phyloP scores from a whole-genome alignment of 92 coral and sea anemone genomes.

The Heliopora coerulea region DNA sequence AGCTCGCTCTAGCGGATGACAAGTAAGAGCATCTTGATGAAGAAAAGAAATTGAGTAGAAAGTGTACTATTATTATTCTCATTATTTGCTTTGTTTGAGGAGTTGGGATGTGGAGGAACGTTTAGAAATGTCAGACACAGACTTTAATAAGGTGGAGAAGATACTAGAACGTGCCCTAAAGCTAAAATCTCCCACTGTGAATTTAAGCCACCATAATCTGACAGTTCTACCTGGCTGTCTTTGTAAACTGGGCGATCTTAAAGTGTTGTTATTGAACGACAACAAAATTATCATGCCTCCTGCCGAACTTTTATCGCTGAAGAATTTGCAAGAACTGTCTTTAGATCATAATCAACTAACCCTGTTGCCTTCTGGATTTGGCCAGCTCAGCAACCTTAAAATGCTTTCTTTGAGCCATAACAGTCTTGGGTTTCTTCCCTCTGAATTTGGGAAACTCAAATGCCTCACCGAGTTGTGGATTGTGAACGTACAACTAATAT shows the following conservation, averaged over 20 bases:
- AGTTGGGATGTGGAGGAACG: not conserved
- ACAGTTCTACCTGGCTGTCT: slow-evolving; percentile 83
- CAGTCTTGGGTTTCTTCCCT: slow-evolving; percentile 81
- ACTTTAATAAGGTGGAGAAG: slow-evolving; percentile 76
- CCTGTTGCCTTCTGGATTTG: slow-evolving; percentile 88
- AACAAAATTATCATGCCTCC: slow-evolving; percentile 98
- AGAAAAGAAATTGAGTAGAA: no score
- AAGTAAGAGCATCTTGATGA: no score
- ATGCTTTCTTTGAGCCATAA: slow-evolving; percentile 83
- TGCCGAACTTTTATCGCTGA: slow-evolving; percentile 70
- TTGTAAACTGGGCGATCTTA: slow-evolving; percentile 64
- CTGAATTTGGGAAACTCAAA: slow-evolving; percentile 77
- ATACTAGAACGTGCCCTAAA: slow-evolving; percentile 63
- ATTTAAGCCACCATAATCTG: slow-evolving; percentile 84
- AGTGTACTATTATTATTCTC: no score
- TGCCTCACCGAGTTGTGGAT: slow-evolving; percentile 82
- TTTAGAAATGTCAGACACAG: slow-evolving; percentile 71
- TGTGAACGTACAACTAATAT: slow-evolving; percentile 83
- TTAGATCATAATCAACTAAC: slow-evolving; percentile 96
- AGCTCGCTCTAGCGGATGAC: not conserved
- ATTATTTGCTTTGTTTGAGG: not conserved
- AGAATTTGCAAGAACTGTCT: slow-evolving; percentile 67
- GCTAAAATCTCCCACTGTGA: slow-evolving; percentile 52
- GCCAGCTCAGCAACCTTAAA: slow-evolving; percentile 69
- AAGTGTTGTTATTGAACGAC: slow-evolving; percentile 71